Evolutionary conservation across 2,888 invertebrate genomes (phyloP).

Genomic region (Apamea monoglypha): DNA sequence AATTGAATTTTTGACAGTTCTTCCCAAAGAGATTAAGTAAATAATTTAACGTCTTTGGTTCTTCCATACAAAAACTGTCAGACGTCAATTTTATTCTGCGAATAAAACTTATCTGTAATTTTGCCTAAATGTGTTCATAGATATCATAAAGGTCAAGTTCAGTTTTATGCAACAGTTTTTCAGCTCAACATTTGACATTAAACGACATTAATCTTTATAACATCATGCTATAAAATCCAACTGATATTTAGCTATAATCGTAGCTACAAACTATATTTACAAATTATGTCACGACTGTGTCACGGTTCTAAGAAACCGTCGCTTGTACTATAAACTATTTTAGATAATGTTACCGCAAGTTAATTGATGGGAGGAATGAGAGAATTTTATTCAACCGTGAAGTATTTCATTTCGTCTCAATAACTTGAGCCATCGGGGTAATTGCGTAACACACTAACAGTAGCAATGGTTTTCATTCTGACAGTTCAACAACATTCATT

Average conservation of each 20-base stretch:
- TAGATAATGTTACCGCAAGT: constrained; percentile 11
- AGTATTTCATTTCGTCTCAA: not conserved
- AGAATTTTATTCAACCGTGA: not conserved
- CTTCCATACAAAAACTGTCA: too few relatives aligned
- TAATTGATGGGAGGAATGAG: not conserved
- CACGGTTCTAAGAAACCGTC: constrained; percentile 36
- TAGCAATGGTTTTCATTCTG: too few relatives aligned
- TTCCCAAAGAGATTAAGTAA: too few relatives aligned
- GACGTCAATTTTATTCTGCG: too few relatives aligned
- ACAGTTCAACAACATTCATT: too few relatives aligned
- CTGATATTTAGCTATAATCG: not conserved
- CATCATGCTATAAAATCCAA: not conserved
- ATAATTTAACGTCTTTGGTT: too few relatives aligned
- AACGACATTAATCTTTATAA: not conserved
- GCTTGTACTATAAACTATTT: constrained; percentile 20
- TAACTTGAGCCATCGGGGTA: too few relatives aligned
- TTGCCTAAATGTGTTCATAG: not conserved
- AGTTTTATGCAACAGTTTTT: not conserved
- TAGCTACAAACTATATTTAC: constrained; percentile 37
- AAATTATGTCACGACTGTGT: constrained; percentile 42
- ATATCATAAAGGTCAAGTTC: not conserved
- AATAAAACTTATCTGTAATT: too few relatives aligned
- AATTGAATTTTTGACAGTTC: too few relatives aligned
- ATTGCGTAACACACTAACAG: too few relatives aligned
- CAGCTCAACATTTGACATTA: not conserved